Evolutionary conservation across 2,113 vertebrate genomes (phyloP), one percentile per base, ranked within the genome.

Genomic region (Ranitomeya imitator): DNA sequence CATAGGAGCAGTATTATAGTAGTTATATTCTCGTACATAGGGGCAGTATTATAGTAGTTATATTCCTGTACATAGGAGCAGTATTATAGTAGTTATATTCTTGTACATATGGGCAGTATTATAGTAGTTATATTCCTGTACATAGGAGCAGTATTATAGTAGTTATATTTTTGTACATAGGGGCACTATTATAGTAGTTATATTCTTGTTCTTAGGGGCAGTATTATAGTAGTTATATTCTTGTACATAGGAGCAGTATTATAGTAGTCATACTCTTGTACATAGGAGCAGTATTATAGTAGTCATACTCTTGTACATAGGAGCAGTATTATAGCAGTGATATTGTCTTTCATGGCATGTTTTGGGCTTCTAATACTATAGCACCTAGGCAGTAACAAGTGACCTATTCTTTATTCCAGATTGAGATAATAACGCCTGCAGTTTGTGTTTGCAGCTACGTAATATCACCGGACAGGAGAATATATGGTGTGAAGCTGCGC

Each of bases 81-180:
- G 67, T 71, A 71, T 71, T 71, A 71, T 71, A 31, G 26, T 31
- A 31, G 26, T 31, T 31, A 31, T 31, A 31, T 31, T 31, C 26
- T 31, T 31, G 26, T 31, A 31, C 26, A 31, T 31, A 31, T 1
- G 61, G 7, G 61, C 19, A 63, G 61, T 63, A 19, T 63, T 67
- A 67, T 67, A 67, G 65, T 67, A 67, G 65, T 67, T 67, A 67
- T 67, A 67, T 67, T 67, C n/a, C 23, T 67, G 65, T 67, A 67
- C 2, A 67, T 67, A 67, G 26, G 26, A 31, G 37, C 37, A 45
- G 37, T 45, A 45, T 45, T 45, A 45, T 2, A 31, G 26, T 31
- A 31, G 26, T 31, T 31, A 31, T 31, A 31, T 31, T 31, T 2
- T 31, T 31, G 26, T 31, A 31, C 26, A 31, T 31, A 31, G 26